A percentile compares a stretch with the other conserved stretches of the same genome.
These are phyloP conservation scores for Crypturellus undulatus DNA, from an alignment of 2,113 vertebrate species.

Conservation along the genomic window DNA sequence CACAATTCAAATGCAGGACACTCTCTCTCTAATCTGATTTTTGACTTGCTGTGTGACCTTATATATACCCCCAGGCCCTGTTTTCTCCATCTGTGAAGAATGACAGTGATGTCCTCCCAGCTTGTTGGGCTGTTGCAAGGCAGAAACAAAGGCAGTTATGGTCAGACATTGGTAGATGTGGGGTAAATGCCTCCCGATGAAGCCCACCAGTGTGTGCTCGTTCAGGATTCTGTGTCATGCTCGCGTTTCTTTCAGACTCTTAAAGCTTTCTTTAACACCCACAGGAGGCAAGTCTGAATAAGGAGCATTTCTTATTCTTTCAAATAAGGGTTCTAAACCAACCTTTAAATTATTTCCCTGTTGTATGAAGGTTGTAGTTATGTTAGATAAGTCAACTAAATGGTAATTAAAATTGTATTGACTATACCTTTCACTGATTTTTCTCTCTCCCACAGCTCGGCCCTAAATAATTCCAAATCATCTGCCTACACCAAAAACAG, in stretches of 20 bases:
- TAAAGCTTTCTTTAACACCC: neutral
- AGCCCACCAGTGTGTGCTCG: neutral
- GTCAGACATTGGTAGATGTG: neutral
- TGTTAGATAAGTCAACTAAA: neutral
- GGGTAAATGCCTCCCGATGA: neutral
- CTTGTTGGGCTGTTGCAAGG: neutral
- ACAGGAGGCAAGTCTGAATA: neutral
- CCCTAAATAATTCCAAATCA: constrained; percentile 14
- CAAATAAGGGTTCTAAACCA: neutral
- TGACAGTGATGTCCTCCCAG: neutral
- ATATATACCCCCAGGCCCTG: neutral
- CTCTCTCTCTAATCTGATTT: neutral
- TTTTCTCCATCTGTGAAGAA: neutral
- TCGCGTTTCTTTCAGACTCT: neutral
- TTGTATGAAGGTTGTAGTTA: neutral
- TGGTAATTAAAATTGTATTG: neutral
- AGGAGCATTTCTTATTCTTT: neutral
- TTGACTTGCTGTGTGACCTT: neutral
- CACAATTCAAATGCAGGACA: neutral
- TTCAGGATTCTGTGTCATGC: neutral
- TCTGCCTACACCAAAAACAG: neutral
- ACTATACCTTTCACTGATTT: neutral
- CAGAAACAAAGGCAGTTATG: neutral
- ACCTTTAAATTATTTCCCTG: neutral
- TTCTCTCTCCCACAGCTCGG: neutral